Conservation (phyloP, 1,140 invertebrate species). For the Stratiolaelaps scimitus region DNA sequence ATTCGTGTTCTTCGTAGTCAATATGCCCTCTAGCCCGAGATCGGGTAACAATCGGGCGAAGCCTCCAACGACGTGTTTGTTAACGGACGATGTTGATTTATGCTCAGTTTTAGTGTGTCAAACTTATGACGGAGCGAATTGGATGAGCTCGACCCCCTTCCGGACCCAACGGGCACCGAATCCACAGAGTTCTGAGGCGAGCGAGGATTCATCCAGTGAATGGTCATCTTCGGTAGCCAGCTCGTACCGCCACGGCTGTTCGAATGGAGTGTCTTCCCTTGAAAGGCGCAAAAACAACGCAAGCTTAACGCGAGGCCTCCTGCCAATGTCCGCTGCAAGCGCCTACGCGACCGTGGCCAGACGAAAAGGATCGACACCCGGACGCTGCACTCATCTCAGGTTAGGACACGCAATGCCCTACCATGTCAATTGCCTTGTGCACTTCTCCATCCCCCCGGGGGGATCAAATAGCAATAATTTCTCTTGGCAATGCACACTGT, state of each 20-base stretch:
- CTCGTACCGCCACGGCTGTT: neutral
- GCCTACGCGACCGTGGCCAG: constrained; percentile 21
- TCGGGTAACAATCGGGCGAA: too few relatives aligned
- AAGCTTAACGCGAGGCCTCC: constrained; percentile 1
- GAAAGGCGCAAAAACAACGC: constrained; percentile 10
- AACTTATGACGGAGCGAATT: constrained; percentile 28
- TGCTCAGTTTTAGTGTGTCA: constrained; percentile 27
- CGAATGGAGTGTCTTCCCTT: constrained; percentile 8
- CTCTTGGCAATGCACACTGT: too few relatives aligned
- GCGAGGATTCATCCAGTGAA: constrained; percentile 18
- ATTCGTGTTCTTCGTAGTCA: too few relatives aligned
- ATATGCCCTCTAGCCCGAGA: too few relatives aligned
- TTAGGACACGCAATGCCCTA: too few relatives aligned
- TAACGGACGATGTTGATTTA: too few relatives aligned
- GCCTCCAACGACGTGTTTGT: too few relatives aligned
- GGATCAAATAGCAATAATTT: too few relatives aligned
- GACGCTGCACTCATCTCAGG: too few relatives aligned
- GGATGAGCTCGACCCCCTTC: constrained; percentile 28
- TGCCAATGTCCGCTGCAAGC: constrained; percentile 1
- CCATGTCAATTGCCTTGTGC: too few relatives aligned
- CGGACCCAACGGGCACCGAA: constrained; percentile 21
- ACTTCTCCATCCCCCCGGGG: too few relatives aligned
- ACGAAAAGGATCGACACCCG: constrained; percentile 1
- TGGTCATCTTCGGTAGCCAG: constrained; percentile 20
- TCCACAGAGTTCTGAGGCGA: constrained; percentile 28